Evolutionary conservation across 2,888 invertebrate species (phyloP).

Genomic region (Limnephilus auricula): DNA sequence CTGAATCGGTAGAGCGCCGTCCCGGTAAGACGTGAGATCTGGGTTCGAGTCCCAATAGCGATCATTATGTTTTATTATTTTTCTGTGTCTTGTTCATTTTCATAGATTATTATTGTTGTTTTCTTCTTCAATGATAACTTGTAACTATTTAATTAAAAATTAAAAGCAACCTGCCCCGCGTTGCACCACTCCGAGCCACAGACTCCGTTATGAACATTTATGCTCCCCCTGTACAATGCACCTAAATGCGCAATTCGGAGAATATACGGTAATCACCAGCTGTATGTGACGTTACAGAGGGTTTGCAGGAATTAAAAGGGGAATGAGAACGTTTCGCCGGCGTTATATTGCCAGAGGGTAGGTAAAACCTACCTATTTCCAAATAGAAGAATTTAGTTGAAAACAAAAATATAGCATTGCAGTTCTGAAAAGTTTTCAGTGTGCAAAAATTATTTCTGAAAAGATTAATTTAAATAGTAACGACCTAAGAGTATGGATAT

Average conservation of each 20-base stretch:
- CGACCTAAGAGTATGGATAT: too few relatives aligned
- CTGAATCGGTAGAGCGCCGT: too few relatives aligned
- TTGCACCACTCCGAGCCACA: slow-evolving; percentile 20
- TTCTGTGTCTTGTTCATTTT: too few relatives aligned
- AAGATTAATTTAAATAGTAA: too few relatives aligned
- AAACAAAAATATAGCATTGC: background rate
- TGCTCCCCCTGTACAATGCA: slow-evolving; percentile 53
- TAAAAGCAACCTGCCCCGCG: background rate
- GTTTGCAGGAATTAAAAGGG: slow-evolving; percentile 39
- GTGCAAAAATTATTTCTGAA: too few relatives aligned
- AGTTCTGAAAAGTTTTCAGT: too few relatives aligned
- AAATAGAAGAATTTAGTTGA: background rate
- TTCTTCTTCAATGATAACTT: too few relatives aligned
- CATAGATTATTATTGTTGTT: too few relatives aligned
- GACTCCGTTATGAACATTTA: slow-evolving; percentile 12
- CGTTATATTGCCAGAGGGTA: background rate
- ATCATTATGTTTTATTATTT: too few relatives aligned
- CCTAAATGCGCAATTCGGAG: slow-evolving; percentile 57
- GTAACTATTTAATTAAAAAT: background rate
- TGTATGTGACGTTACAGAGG: slow-evolving; percentile 39
- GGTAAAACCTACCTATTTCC: background rate
- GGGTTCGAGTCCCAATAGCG: too few relatives aligned
- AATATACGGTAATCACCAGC: slow-evolving; percentile 57
- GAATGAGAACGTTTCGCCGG: slow-evolving; percentile 26
- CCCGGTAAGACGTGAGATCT: too few relatives aligned